These are phyloP conservation scores for Passer montanus DNA, from an alignment of 2,113 vertebrate genomes.

Conservation along the genomic window DNA sequence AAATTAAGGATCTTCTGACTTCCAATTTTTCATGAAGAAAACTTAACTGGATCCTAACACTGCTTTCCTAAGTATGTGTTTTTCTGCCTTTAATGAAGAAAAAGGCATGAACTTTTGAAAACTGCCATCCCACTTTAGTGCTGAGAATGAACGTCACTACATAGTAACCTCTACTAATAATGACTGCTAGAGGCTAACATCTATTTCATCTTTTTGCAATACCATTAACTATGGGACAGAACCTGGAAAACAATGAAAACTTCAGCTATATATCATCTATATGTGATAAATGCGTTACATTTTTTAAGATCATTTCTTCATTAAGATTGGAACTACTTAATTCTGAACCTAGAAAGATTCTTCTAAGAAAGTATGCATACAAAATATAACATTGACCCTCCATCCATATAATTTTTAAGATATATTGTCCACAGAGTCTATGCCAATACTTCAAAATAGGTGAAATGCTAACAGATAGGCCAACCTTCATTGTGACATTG, in stretches of 20 bases:
- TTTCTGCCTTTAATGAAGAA: slow-evolving; percentile 15
- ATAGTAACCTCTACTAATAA: neutral
- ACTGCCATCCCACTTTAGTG: neutral
- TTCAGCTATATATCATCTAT: neutral
- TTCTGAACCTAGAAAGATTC: neutral
- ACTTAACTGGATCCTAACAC: neutral
- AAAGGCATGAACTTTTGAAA: neutral
- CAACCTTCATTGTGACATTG: slow-evolving; percentile 56
- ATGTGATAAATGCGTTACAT: neutral
- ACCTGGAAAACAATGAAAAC: neutral
- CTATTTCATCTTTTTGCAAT: neutral
- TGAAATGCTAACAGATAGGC: slow-evolving; percentile 31
- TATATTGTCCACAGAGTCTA: slow-evolving; percentile 19
- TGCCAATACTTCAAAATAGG: slow-evolving; percentile 32
- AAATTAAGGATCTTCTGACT: neutral
- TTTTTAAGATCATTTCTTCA: slow-evolving; percentile 8
- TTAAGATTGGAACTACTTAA: neutral
- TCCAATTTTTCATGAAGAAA: neutral
- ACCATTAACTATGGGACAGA: neutral
- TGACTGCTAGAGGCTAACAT: neutral
- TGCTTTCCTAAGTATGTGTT: neutral
- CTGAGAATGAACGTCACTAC: neutral
- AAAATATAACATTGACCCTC: neutral
- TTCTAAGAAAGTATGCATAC: neutral
- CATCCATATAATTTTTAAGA: neutral